Percentiles rank a stretch among this genome's conserved stretches.
Conservation (phyloP, 1,140 invertebrate species). For the Drosophila obscura region DNA sequence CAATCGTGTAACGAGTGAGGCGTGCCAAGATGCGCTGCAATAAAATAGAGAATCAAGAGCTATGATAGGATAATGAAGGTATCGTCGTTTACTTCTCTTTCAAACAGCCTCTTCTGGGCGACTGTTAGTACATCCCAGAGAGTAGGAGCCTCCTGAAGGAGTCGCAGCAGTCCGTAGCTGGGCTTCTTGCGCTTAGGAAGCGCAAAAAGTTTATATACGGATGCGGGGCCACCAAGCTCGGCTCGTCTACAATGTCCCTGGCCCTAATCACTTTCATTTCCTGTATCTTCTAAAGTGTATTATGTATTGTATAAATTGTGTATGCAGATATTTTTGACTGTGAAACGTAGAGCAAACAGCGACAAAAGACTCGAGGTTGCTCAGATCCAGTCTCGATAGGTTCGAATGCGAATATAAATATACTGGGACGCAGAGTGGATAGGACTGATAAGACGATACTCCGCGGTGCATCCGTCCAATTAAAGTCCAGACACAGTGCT, state of each 20-base stretch:
- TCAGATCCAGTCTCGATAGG: too few relatives aligned
- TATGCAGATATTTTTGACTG: too few relatives aligned
- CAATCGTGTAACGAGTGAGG: slow-evolving; percentile 2
- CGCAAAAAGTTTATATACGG: slow-evolving; percentile 63
- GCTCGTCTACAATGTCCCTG: slow-evolving; percentile 25
- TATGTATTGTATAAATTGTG: too few relatives aligned
- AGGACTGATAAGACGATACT: slow-evolving; percentile 30
- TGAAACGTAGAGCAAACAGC: too few relatives aligned
- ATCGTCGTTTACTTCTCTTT: slow-evolving; percentile 29
- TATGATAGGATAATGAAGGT: background rate
- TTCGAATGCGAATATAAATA: too few relatives aligned
- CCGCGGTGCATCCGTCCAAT: slow-evolving; percentile 20
- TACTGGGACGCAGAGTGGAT: background rate
- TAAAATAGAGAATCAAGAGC: too few relatives aligned
- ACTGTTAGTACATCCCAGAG: slow-evolving; percentile 37
- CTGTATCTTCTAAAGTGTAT: background rate
- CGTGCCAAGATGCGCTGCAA: slow-evolving; percentile 45
- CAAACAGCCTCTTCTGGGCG: slow-evolving; percentile 26
- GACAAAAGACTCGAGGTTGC: too few relatives aligned
- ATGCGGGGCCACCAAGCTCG: slow-evolving; percentile 19
- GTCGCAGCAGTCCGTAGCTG: slow-evolving; percentile 7
- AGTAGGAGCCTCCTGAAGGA: slow-evolving; percentile 37
- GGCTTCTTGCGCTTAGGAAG: slow-evolving; percentile 30
- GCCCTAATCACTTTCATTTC: slow-evolving; percentile 1
- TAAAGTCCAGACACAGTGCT: slow-evolving; percentile 22